Percentiles rank a stretch among this genome's conserved stretches.
Conservation (phyloP, 2,113 vertebrate species). For the Trachemys scripta region DNA sequence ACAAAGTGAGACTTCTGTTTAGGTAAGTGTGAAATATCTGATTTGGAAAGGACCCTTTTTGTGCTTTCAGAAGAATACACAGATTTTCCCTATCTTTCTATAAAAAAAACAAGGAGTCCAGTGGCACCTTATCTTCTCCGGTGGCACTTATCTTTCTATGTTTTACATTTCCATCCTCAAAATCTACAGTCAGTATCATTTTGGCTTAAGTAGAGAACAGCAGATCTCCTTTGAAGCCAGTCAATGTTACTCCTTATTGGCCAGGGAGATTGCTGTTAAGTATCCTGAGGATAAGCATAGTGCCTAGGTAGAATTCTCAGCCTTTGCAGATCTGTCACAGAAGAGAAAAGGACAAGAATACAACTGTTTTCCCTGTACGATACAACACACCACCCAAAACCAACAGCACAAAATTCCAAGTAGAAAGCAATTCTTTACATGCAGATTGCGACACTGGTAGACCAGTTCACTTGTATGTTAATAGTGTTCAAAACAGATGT, state of each 20-base stretch:
- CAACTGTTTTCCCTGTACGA: background rate
- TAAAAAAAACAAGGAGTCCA: too few relatives aligned
- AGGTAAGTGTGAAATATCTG: background rate
- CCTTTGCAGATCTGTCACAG: background rate
- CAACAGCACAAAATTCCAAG: background rate
- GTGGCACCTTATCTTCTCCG: too few relatives aligned
- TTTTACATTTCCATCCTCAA: background rate
- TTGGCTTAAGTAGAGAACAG: background rate
- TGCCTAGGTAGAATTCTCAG: background rate
- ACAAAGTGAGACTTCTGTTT: background rate
- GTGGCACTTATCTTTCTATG: background rate
- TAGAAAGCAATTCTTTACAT: background rate
- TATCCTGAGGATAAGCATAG: background rate
- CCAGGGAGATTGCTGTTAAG: background rate
- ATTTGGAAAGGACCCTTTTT: background rate
- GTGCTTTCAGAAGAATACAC: background rate
- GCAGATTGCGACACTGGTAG: background rate
- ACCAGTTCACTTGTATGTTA: background rate
- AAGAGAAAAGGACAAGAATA: background rate
- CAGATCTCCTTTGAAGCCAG: background rate
- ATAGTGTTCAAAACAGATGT: background rate
- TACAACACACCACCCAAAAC: background rate
- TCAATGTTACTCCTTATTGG: background rate
- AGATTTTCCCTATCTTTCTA: background rate
- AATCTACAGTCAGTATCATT: background rate